Evolutionary conservation across 2,888 invertebrate genomes (phyloP).

Genomic region (Rhagophthalmus giganteus): DNA sequence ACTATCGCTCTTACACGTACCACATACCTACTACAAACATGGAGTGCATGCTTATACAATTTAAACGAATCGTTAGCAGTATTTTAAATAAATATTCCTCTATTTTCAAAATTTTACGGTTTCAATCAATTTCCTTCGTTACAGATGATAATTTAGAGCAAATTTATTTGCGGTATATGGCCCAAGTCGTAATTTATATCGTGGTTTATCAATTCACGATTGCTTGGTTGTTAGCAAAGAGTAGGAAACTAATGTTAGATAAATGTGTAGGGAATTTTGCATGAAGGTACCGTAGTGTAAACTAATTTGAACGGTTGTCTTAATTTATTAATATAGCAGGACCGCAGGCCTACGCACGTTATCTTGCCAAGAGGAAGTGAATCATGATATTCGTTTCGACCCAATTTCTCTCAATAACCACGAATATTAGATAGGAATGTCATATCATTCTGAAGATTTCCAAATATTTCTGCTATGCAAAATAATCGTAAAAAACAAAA

Average conservation of each 20-base stretch:
- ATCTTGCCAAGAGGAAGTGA: conserved; percentile 10
- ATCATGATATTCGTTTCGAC: conserved; percentile 10
- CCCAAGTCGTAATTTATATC: conserved; percentile 7
- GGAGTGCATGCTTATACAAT: too few relatives aligned
- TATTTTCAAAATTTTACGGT: too few relatives aligned
- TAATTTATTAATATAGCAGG: conserved; percentile 13
- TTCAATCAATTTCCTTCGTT: too few relatives aligned
- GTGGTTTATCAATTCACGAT: conserved; percentile 15
- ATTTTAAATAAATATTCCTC: too few relatives aligned
- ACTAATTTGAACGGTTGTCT: conserved; percentile 21
- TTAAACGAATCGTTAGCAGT: too few relatives aligned
- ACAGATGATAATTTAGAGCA: conserved; percentile 6
- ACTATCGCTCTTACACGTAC: too few relatives aligned
- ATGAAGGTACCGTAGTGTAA: conserved; percentile 12
- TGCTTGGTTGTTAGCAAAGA: conserved; percentile 2
- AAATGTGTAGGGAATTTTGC: conserved; percentile 12
- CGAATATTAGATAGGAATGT: too few relatives aligned
- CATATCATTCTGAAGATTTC: too few relatives aligned
- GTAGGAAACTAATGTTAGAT: conserved; percentile 13
- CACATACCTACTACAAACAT: too few relatives aligned
- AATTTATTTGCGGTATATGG: conserved; percentile 9
- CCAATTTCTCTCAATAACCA: conserved; percentile 1
- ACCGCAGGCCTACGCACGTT: conserved; percentile 15
- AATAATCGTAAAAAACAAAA: too few relatives aligned
- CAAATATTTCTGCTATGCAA: too few relatives aligned